phyloP scores from a whole-genome alignment of 2,113 vertebrate species.

The Piprites chloris region DNA sequence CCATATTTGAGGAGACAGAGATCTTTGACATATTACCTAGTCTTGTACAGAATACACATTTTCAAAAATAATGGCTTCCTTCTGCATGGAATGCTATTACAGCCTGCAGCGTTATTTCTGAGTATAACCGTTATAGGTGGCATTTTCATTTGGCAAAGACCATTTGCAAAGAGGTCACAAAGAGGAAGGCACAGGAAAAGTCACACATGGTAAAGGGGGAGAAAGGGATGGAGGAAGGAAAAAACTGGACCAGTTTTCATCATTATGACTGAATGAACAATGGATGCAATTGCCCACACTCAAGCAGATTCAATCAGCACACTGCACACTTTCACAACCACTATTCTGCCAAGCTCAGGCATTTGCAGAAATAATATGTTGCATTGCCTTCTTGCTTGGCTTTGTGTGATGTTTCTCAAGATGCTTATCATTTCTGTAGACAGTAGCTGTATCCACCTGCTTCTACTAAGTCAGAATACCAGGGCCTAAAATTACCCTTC shows the following conservation, averaged over 20 bases:
- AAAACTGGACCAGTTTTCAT: not conserved
- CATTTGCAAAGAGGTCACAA: not conserved
- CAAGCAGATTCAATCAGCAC: not conserved
- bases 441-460: not conserved
- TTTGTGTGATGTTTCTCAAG: not conserved
- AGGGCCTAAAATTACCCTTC: not conserved
- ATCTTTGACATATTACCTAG: not conserved
- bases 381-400: not conserved
- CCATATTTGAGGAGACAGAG: not conserved
- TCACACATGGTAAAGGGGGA: not conserved
- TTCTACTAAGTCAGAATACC: not conserved
- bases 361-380: not conserved
- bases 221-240: not conserved
- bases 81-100: not conserved
- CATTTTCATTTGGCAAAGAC: not conserved
- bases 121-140: not conserved
- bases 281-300: not conserved
- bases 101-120: not conserved
- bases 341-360: not conserved
- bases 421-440: not conserved
- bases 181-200: not conserved
- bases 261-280: not conserved
- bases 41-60: not conserved
- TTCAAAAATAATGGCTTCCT: not conserved
- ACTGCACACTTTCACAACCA: not conserved